phyloP scores from a whole-genome alignment of 2,888 invertebrate species.

The Exephanes ischioxanthus region DNA sequence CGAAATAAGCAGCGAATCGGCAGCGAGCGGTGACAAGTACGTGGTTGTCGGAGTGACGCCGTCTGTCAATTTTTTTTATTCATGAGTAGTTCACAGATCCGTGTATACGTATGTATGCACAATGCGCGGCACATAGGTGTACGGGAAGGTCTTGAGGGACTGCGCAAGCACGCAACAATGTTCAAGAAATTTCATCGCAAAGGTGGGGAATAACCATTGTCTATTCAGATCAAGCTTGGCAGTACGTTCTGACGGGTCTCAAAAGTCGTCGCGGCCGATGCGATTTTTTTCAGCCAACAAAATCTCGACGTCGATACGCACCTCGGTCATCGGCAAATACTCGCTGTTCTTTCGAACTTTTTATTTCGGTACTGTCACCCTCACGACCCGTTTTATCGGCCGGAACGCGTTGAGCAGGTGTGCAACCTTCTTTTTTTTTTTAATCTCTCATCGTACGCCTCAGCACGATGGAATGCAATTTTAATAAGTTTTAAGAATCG shows the following conservation, averaged over 20 bases:
- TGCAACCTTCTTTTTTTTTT: not conserved
- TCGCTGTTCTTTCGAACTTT: constrained; percentile 18
- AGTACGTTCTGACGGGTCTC: constrained; percentile 62
- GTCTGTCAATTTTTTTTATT: not conserved
- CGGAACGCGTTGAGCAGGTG: constrained; percentile 51
- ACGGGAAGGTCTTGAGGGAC: constrained; percentile 28
- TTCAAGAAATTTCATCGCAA: constrained; percentile 58
- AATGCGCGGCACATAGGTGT: not conserved
- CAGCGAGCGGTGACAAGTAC: not conserved
- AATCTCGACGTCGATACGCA: constrained; percentile 24
- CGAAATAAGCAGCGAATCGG: constrained; percentile 15
- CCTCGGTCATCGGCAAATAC: constrained; percentile 9
- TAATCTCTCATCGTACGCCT: not conserved
- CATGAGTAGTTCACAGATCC: not conserved
- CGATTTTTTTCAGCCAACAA: constrained; percentile 50
- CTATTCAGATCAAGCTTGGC: constrained; percentile 53
- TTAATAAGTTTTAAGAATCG: not conserved
- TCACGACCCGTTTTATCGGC: constrained; percentile 19
- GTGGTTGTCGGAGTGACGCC: not conserved
- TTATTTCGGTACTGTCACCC: not conserved
- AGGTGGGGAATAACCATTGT: constrained; percentile 64
- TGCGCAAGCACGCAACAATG: constrained; percentile 58
- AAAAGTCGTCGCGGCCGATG: constrained; percentile 55
- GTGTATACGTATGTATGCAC: not conserved
- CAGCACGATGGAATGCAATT: not conserved